Percentiles rank a stretch among this genome's conserved stretches.
These are phyloP conservation scores for Drosophila hydei DNA, from an alignment of 1,140 invertebrate species.

Conservation along the genomic window DNA sequence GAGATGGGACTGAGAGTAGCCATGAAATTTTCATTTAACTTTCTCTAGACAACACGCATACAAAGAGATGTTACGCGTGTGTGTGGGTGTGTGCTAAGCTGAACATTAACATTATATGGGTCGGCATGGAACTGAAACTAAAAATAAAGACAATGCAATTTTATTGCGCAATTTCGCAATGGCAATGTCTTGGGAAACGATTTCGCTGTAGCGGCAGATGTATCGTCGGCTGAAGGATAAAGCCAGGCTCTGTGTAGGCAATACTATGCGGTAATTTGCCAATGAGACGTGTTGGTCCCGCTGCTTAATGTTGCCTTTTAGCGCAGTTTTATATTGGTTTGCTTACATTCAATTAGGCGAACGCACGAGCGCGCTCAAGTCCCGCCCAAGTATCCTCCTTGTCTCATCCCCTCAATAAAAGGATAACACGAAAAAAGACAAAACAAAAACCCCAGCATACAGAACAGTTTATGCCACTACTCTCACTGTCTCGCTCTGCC, in stretches of 20 bases:
- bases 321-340: constrained; percentile 53
- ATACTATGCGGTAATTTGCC: constrained; percentile 38
- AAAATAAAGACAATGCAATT: constrained; percentile 72
- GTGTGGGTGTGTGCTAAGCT: constrained; percentile 34
- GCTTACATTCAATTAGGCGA: constrained; percentile 75
- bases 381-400: background rate
- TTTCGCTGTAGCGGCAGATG: constrained; percentile 15
- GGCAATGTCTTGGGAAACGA: constrained; percentile 43
- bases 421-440: constrained; percentile 34
- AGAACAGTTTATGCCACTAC: constrained; percentile 9
- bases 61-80: background rate
- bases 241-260: constrained; percentile 22
- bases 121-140: constrained; percentile 61
- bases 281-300: constrained; percentile 45
- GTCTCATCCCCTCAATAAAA: constrained; percentile 30
- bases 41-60: constrained; percentile 28
- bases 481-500: no score
- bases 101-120: constrained; percentile 66
- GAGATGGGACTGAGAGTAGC: constrained; percentile 29
- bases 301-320: constrained; percentile 54
- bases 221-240: background rate
- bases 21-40: constrained; percentile 79
- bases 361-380: constrained; percentile 48
- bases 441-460: constrained; percentile 7
- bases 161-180: constrained; percentile 71